Base-by-base conservation (phyloP, 1,140 invertebrate species). In the Lepidurus arcticus region DNA sequence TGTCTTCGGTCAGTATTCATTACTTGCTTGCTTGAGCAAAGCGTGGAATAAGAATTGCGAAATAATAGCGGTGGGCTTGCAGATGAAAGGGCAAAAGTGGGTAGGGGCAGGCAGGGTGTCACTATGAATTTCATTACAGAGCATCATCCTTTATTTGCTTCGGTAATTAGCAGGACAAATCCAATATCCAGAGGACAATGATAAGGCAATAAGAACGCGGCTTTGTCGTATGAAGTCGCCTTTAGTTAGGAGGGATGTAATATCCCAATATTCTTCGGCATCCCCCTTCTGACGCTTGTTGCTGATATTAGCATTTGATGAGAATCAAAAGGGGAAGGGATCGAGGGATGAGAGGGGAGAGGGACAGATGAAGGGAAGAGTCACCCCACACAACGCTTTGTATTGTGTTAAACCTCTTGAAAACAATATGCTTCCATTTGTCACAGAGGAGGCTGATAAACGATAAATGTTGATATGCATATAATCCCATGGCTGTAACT, bases 101-200 rank as follows among this genome's bases (percentile, higher is more conserved):
- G 53, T 7, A 21, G 53, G 7, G 53, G 53, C 16, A 21, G 8
- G 53, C 6, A 65, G 53, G 13, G 53, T 65, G 53, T 65, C 53
- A 65, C 53, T 65, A 65, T 65, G 53, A 65, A 65, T 65, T 65
- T 65, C 53, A 65, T 65, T 65, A 65, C 53, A 65, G 53, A 65
- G 53, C 53, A 7, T 65, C 53, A 65, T 65, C 53, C 53, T 65
- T 65, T 65, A 65, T 65, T 65, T 65, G 53, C 53, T 65, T 65
- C 53, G 21, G 53, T 65, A 65, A 65, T 65, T 65, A 65, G 53
- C 53, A 65, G 53, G 53, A 65, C 53, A 65, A 65, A 65, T 65
- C 53, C 53, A 65, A 65, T 65, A 65, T 65, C 53, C 53, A 13
- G 21, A 65, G 53, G 53, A 65, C 53, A 65, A 65, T 65, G 9